Base-by-base conservation (phyloP, 2,888 invertebrate species). In the Enoplolaimus lenunculus region DNA sequence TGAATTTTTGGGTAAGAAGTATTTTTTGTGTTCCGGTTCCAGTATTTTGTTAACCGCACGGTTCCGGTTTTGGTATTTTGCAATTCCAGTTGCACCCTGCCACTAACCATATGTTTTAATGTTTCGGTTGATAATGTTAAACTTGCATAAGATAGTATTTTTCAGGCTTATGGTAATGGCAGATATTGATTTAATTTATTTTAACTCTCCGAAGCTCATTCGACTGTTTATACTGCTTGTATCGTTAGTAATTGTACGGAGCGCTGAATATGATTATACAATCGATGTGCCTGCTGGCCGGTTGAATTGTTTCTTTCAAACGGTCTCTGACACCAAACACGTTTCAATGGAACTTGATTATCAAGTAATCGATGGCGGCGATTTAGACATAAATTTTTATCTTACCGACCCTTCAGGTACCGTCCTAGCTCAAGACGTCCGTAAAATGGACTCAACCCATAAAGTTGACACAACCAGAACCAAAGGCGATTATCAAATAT, bases 281-380 rank as follows among this genome's bases (percentile, higher is more conserved):
- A 75, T 79, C 0, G 78, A 78, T 70, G 74, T 79, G 29, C 75
- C 75, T 2, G 75, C 77, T 0, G 77, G 77, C 16, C 75, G 76
- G 65, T 76, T 77, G 67, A 75, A 78, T 65, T 79, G 79, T 71
- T 79, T 74, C 71, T 79, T 78, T 72, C 78, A 79, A 67, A 70
- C 76, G 1, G 76, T 79, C 21, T 72, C 73, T 59, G 71, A 75
- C n/a, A 59, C 68, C 7, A 77, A 76, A 59, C 74, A 77, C 73
- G 76, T 77, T 35, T 72, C 75, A 1, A 71, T 79, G 67, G 79
- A 79, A 73, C 73, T 79, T 26, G 77, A 78, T 70, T 92, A 90
- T 79, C 90, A 90, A 26, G 91, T 92, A 0, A 89, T 92, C 77
- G 90, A 91, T 78, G 88, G 91, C 0, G 88, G 88, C 0, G 90